Evolutionary conservation across 2,888 invertebrate genomes (phyloP), one percentile per base, ranked within the genome.

Genomic region (Drosophila diplacantha): DNA sequence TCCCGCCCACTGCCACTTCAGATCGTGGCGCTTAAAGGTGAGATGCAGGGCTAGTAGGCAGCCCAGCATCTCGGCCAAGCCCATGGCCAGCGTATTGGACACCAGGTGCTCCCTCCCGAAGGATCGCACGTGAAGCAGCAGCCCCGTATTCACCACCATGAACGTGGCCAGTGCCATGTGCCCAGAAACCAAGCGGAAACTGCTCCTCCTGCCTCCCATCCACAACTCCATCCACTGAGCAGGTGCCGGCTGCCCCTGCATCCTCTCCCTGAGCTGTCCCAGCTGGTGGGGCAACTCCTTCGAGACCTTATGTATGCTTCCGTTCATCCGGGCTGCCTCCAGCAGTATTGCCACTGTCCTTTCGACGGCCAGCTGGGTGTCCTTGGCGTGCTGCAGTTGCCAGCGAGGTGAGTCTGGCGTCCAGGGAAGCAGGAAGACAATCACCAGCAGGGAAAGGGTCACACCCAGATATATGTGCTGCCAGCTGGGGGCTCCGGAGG

Each of bases 331-430:
- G 3, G 87, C 87, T 0, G 87, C 87, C 26, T 85, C 49, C 8
- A 86, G 71, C 5, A 89, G 41, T 3, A 88, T 83, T 12, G 72
- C 44, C 67, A 87, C 84, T 1, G 87, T 88, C 14, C 81, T 80
- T 8, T 82, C 71, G 1, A 86, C 61, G 16, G 83, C 76, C 11
- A 49, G 24, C 7, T 79, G 50, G 0, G 49, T 83, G 20, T 81
- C 71, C 4, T 82, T 84, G 37, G 82, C 83, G 54, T 84, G 83
- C 46, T 84, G 81, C 24, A 89, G 73, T 26, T 87, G 71, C 89
- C 89, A 89, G 26, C 88, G 83, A 0, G 89, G 89, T 16, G 89
- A 87, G 32, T 89, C 89, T 0, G 89, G 89, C 18, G 89, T 87
- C 88, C 87, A 89, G 65, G 79, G 83, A 62, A 88, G 80, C 3